Base-by-base conservation (phyloP, 2,113 vertebrate genomes). In the Prietella phreatophila region DNA sequence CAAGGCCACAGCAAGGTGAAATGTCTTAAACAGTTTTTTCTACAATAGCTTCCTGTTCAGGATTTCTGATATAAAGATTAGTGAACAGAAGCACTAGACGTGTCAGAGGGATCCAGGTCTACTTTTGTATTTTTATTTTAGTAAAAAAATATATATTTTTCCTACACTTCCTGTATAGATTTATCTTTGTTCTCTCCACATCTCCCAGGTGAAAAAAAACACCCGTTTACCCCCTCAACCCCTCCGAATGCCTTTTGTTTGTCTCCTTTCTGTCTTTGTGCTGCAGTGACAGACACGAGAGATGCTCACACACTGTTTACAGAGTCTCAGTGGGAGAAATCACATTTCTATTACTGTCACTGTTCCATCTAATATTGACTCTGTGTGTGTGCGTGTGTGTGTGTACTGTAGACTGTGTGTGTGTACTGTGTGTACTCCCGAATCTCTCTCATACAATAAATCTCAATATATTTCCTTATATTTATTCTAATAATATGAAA, bases 351-450 rank as follows among this genome's bases (percentile, higher is more conserved):
- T 83, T 83, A 73, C 90, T 88, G 73, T 89, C 87, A 73, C 47
- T 7, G 53, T n/a, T 42, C 75, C 69, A 84, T 91, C 83, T 88
- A 88, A 89, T 89, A 89, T 88, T 88, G 58, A 89, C 73, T 75
- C 71, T 75, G 22, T 50, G 22, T 78, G 22, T 7, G 42, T 78
- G 75, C 36, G 67, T 69, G 63, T 30, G 67, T 19, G 30, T 36
- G 36, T 75, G 36, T 75, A 10, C 47, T 50, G 36, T 14, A 30
- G 27, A n/a, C n/a, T 69, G 63, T 30, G 67, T 19, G 30, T 36
- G 36, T 75, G 36, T 75, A 10, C 47, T 50, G 36, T 14, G n/a
- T n/a, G n/a, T n/a, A 30, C 10, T 42, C 39, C 39, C 3, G 39
- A 42, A 33, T 69, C 65, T 69, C n/a, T 69, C n/a, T 63, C 1